Evolutionary conservation across 2,888 invertebrate species (phyloP).

Genomic region (Cerceris rybyensis): DNA sequence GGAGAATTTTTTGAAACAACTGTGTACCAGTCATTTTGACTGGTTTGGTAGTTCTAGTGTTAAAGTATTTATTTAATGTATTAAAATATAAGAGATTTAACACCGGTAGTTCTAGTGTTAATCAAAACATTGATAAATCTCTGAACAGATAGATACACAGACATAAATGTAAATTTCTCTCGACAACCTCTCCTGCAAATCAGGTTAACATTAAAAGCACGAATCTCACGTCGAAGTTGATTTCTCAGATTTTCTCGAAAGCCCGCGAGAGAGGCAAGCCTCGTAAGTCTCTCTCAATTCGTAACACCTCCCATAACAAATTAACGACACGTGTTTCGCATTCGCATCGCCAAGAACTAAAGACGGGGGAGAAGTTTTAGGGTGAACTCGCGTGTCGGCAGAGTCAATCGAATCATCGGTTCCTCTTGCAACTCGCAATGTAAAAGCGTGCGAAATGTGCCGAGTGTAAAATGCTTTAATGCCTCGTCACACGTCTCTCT

Average conservation of each 20-base stretch:
- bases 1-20: no score
- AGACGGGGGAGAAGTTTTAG: conserved; percentile 10
- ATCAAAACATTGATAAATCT: no score
- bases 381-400: conserved; percentile 9
- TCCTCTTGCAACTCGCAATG: background rate
- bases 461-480: conserved; percentile 20
- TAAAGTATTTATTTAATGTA: no score
- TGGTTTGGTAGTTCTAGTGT: no score
- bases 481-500: conserved; percentile 27
- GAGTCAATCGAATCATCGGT: conserved; percentile 35
- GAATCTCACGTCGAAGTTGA: conserved; percentile 35
- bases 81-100: no score
- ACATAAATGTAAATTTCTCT: background rate
- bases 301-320: conserved; percentile 41
- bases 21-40: no score
- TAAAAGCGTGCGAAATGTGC: background rate
- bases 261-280: background rate
- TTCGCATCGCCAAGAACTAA: conserved; percentile 25
- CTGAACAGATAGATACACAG: no score
- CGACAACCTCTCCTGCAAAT: background rate
- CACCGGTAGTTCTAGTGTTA: no score
- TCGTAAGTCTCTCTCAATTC: conserved; percentile 13
- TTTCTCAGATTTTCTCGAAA: conserved; percentile 40
- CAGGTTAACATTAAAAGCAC: conserved; percentile 29
- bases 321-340: conserved; percentile 52